Base-by-base conservation (phyloP, 2,113 vertebrate genomes). In the Elanus axillaris region DNA sequence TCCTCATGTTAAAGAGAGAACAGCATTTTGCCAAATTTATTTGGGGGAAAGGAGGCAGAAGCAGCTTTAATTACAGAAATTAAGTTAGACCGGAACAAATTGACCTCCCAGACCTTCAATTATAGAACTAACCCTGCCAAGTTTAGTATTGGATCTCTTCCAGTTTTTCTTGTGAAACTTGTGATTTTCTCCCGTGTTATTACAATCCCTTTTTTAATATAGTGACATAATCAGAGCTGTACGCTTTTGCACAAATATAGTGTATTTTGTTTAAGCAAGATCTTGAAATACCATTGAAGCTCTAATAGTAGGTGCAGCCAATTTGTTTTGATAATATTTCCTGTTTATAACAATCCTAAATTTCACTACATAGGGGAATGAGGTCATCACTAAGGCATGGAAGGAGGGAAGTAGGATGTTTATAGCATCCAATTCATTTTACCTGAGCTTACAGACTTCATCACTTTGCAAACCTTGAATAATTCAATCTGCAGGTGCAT, bases 271-370 rank as follows among this genome's bases (percentile, higher is more conserved):
- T 80, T 74, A 63, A 89, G 59, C 13, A 75, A 79, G 63, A 72
- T 93, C 72, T 79, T 89, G 84, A 93, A 93, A 93, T 87, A 86
- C 59, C 87, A 93, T 21, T 87, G 69, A 93, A 92, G 78, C 76
- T 90, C 58, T 47, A 60, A 75, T 78, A 78, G n/a, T 88, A 79
- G 53, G 38, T 59, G 55, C 34, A 84, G 68, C 13, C 66, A 80
- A 66, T 80, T 93, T 94, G 90, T 87, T 95, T 97, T 96, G 88
- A 94, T 83, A 85, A 68, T 42, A 47, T 52, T 97, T 98, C 97
- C 96, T 97, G 96, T 94, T 97, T 97, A 90, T 53, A 93, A 40
- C 69, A 87, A 92, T 53, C 59, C 45, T 94, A 69, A 90, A 91
- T 93, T 87, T 87, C 87, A 77, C 60, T 69, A 53, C 55, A 71